Percentiles rank a stretch among this genome's conserved stretches.
phyloP scores from a whole-genome alignment of 2,888 invertebrate genomes.

The Ectemnius continuus region DNA sequence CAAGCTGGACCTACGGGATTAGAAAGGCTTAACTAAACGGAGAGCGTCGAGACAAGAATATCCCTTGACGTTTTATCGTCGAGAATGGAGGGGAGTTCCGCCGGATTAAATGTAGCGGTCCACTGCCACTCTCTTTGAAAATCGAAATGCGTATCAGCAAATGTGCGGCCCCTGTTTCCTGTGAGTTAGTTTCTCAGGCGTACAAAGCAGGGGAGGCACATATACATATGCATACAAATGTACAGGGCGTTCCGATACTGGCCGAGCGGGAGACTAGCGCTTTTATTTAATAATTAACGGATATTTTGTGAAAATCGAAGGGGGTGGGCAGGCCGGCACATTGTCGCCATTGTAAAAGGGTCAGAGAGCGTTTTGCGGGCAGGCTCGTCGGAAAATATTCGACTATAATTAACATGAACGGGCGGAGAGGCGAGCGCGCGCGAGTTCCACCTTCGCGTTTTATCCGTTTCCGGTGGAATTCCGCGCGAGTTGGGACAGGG shows the following conservation, averaged over 20 bases:
- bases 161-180: neutral
- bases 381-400: constrained; percentile 47
- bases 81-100: too few relatives aligned
- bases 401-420: constrained; percentile 50
- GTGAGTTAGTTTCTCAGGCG: too few relatives aligned
- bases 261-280: too few relatives aligned
- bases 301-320: constrained; percentile 32
- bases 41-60: constrained; percentile 47
- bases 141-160: neutral
- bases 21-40: constrained; percentile 61
- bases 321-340: constrained; percentile 7
- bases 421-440: constrained; percentile 9
- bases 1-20: constrained; percentile 50
- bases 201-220: too few relatives aligned
- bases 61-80: constrained; percentile 44
- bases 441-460: constrained; percentile 58
- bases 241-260: too few relatives aligned
- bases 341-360: constrained; percentile 20
- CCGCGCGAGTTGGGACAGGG: constrained; percentile 39
- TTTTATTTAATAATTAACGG: constrained; percentile 26
- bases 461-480: constrained; percentile 51
- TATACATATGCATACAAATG: too few relatives aligned
- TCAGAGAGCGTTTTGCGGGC: neutral
- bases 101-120: too few relatives aligned
- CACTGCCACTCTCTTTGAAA: too few relatives aligned